phyloP scores from a whole-genome alignment of 1,140 invertebrate species.

The Drosophila punjabiensis region DNA sequence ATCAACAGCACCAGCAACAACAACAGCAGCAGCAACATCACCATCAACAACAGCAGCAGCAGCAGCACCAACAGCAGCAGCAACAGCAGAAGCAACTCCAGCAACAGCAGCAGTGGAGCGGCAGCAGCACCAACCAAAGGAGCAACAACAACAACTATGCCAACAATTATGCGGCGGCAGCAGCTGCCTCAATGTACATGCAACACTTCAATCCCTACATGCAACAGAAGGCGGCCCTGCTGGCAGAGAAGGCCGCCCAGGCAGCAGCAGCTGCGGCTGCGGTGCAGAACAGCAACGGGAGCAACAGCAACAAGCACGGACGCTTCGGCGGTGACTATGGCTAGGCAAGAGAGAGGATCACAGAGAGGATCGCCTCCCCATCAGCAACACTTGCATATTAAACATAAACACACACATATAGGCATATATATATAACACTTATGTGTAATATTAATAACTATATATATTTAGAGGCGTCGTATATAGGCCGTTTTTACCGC shows the following conservation, averaged over 20 bases:
- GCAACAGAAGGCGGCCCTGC: slow-evolving; percentile 72
- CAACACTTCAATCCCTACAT: slow-evolving; percentile 79
- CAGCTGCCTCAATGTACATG: slow-evolving; percentile 78
- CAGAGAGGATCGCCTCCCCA: not conserved
- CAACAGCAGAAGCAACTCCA: slow-evolving; percentile 38
- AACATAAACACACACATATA: slow-evolving; percentile 54
- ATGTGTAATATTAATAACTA: slow-evolving; percentile 40
- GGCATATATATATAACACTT: slow-evolving; percentile 33
- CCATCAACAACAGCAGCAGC: slow-evolving; percentile 26
- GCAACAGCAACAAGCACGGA: slow-evolving; percentile 55
- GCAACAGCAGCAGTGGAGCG: slow-evolving; percentile 51
- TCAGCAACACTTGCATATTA: slow-evolving; percentile 61
- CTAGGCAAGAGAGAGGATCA: slow-evolving; percentile 21
- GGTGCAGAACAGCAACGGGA: slow-evolving; percentile 34
- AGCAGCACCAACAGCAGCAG: slow-evolving; percentile 35
- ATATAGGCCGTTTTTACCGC: slow-evolving; percentile 72
- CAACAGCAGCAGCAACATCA: slow-evolving; percentile 45
- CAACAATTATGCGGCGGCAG: slow-evolving; percentile 72
- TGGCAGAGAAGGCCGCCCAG: slow-evolving; percentile 69
- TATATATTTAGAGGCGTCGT: slow-evolving; percentile 62
- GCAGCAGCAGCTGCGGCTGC: slow-evolving; percentile 59
- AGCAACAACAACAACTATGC: slow-evolving; percentile 57
- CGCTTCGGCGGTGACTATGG: slow-evolving; percentile 74
- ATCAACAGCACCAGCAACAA: slow-evolving; percentile 58
- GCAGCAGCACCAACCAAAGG: slow-evolving; percentile 38